Base-by-base conservation (phyloP, 2,888 invertebrate genomes). In the Mythimna pallens region DNA sequence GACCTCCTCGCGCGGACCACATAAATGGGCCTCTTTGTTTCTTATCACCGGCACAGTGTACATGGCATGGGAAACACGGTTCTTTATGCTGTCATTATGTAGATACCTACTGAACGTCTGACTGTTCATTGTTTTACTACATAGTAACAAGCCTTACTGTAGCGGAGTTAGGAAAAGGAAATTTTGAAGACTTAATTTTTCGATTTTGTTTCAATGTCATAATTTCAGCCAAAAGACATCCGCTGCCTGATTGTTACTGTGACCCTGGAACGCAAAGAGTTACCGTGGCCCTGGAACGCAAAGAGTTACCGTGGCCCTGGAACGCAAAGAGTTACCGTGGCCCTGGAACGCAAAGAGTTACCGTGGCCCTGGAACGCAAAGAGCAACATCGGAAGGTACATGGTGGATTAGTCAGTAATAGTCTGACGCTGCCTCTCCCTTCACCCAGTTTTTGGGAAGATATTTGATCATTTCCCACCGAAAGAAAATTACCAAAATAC, bases 1-100 rank as follows among this genome's bases (percentile, higher is more conserved):
- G 87, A 80, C 80, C 86, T 80, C 67, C 78, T 77, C 81, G 79
- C 70, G 78, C 74, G 63, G 74, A 47, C 76, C 86, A 74, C 80
- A 77, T 69, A 75, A 85, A 86, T 76, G 83, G 66, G 65, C 70
- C 79, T 82, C 85, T 85, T 87, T 85, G 85, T 86, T 79, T 76
- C 70, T 83, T 83, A 85, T 82, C 82, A 66, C 55, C 61, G 59
- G 65, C 25, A 81, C 78, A 81, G 66, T 71, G 65, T 40, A 81
- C 77, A 80, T 70, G 71, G 61, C 67, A 77, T 86, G 83, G 83
- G 86, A 85, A 85, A 78, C 84, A 79, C 83, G 74, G 73, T 76
- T 83, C 83, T 78, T 73, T 83, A 83, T 83, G 66, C 80, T 75
- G 71, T 72, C 57, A 61, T 69, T 82, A 65, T 65, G 70, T 65